Evolutionary conservation across 2,113 vertebrate genomes (phyloP), one percentile per base, ranked within the genome.

Genomic region (Elephas maximus): DNA sequence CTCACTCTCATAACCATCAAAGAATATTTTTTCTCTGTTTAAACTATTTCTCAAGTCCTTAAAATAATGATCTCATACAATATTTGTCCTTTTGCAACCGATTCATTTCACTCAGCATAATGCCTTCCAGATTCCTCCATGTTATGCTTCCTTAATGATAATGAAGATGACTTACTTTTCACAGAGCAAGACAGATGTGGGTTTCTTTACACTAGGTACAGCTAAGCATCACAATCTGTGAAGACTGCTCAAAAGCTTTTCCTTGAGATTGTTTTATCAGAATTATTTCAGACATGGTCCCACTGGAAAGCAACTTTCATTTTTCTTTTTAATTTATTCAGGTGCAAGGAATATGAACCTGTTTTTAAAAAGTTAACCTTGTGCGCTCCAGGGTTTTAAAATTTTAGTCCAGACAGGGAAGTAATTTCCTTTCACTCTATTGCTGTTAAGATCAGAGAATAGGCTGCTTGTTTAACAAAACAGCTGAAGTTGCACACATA

Each of bases 241-340:
- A 85, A n/a, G 71, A 28, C 79, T 93, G 79, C 33, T 63, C 60
- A 48, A 82, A 94, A 86, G 24, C 17, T 86, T 93, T 94, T 83
- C 18, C 18, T 83, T 86, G 11, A 93, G 45, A 86, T 89, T 14
- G 0, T 69, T 86, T 53, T 67, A 73, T 57, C 87, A 92, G 26
- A 91, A 45, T 80, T 82, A 91, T 85, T 81, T 71, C 62, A 94
- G 33, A 67, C 60, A 63, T 28, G 2, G 1, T 41, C 9, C 44
- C 83, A 11, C 41, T 90, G 23, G 53, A 94, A 78, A 26, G 3
- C 23, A 37, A 33, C 18, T 79, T 26, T 67, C 33, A 57, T 82
- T 76, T 80, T 87, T 78, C 15, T 44, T 79, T 73, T 85, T 48
- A 51, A 65, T 91, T 76, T 93, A 44, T 57, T 94, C 51, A 84